A percentile compares a stretch with the other conserved stretches of the same genome.
phyloP scores from a whole-genome alignment of 1,140 invertebrate genomes.

The Drosophila melanogaster region DNA sequence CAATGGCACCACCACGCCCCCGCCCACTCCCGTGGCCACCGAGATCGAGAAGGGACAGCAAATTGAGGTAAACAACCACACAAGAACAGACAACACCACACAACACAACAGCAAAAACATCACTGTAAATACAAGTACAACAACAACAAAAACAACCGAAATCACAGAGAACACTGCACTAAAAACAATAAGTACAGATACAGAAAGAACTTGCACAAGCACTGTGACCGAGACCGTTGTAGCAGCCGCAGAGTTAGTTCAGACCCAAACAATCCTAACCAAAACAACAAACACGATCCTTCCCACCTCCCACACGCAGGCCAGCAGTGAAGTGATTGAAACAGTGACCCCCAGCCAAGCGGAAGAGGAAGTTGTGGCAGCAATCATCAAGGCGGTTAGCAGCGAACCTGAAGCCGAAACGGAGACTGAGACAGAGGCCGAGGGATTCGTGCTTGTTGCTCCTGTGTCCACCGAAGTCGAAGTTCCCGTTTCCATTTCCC shows the following conservation, averaged over 20 bases:
- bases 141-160: slow-evolving; percentile 57
- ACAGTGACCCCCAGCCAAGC: slow-evolving; percentile 25
- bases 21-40: slow-evolving; percentile 65
- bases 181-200: slow-evolving; percentile 38
- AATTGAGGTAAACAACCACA: slow-evolving; percentile 81
- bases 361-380: slow-evolving; percentile 74
- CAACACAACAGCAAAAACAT: slow-evolving; percentile 47
- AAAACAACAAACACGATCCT: slow-evolving; percentile 65
- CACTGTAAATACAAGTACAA: slow-evolving; percentile 77
- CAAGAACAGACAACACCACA: slow-evolving; percentile 53
- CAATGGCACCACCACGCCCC: slow-evolving; percentile 70
- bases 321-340: slow-evolving; percentile 28
- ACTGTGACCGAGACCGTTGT: slow-evolving; percentile 66
- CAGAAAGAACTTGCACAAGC: slow-evolving; percentile 30
- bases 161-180: slow-evolving; percentile 47
- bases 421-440: slow-evolving; percentile 48
- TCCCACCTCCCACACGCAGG: slow-evolving; percentile 60
- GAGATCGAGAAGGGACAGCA: slow-evolving; percentile 77
- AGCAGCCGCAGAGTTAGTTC: slow-evolving; percentile 80
- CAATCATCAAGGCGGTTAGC: slow-evolving; percentile 72
- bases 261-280: slow-evolving; percentile 70
- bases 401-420: slow-evolving; percentile 45
- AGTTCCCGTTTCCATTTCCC: slow-evolving; percentile 18
- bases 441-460: slow-evolving; percentile 61
- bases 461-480: slow-evolving; percentile 31